Evolutionary conservation across 2,113 vertebrate genomes (phyloP).

Genomic region (Amia ocellicauda): DNA sequence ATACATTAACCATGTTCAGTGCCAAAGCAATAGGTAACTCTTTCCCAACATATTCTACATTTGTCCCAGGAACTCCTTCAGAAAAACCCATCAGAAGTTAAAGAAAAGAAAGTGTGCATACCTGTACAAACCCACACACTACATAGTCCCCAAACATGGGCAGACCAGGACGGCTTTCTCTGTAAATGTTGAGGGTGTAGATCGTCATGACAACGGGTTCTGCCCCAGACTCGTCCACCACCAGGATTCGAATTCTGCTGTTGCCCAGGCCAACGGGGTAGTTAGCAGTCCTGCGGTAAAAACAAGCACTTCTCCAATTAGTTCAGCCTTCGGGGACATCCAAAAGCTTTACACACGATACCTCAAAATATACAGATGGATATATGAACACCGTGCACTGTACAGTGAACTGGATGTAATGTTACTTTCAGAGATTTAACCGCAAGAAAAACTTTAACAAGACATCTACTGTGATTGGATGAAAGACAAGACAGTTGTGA

Average conservation of each 20-base stretch:
- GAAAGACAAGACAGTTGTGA: too few relatives aligned
- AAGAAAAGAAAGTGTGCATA: constrained; percentile 39
- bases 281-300: constrained; percentile 67
- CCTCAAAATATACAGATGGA: neutral
- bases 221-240: constrained; percentile 59
- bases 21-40: too few relatives aligned
- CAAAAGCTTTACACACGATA: neutral
- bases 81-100: too few relatives aligned
- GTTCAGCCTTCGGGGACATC: neutral
- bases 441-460: too few relatives aligned
- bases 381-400: neutral
- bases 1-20: too few relatives aligned
- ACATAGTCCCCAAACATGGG: constrained; percentile 85
- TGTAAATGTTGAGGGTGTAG: constrained; percentile 80
- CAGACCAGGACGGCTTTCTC: constrained; percentile 86
- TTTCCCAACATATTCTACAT: too few relatives aligned
- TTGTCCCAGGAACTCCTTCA: too few relatives aligned
- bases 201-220: constrained; percentile 63
- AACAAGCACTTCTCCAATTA: too few relatives aligned
- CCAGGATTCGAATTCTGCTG: constrained; percentile 75
- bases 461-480: too few relatives aligned
- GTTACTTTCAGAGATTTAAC: too few relatives aligned
- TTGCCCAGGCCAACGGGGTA: constrained; percentile 84
- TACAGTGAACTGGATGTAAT: too few relatives aligned
- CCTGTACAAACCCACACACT: constrained; percentile 87